A percentile compares a stretch with the other conserved stretches of the same genome.
Evolutionary conservation across 2,113 vertebrate genomes (phyloP).

Genomic region (Dascyllus trimaculatus): DNA sequence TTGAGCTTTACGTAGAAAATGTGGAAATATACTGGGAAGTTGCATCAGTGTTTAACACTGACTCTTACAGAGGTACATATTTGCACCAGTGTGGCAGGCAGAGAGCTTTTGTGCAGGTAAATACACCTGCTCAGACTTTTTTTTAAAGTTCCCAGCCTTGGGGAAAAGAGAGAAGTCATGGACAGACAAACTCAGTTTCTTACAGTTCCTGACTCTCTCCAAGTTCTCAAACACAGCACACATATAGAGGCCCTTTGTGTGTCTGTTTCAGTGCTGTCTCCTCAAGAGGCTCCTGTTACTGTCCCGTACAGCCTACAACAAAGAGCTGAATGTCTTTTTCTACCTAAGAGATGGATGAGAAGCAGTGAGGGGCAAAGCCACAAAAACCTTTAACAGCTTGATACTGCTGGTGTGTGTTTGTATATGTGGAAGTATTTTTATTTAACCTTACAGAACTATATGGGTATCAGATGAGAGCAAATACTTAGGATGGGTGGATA

Average conservation of each 20-base stretch:
- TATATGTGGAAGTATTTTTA: not conserved
- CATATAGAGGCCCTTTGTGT: constrained; percentile 73
- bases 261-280: constrained; percentile 55
- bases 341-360: constrained; percentile 51
- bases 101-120: not conserved
- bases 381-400: not conserved
- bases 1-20: constrained; percentile 39
- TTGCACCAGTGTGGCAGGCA: not conserved
- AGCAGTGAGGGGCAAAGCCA: constrained; percentile 38
- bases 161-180: constrained; percentile 32
- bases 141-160: constrained; percentile 27
- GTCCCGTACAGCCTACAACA: constrained; percentile 57
- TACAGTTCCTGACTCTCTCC: constrained; percentile 23
- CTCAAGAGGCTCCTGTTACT: constrained; percentile 78
- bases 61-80: not conserved
- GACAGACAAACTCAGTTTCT: constrained; percentile 31
- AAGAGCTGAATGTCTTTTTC: constrained; percentile 75
- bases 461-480: no score
- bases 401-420: constrained; percentile 7
- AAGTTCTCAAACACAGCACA: constrained; percentile 48
- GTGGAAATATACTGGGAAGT: constrained; percentile 47
- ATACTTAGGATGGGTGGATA: no score
- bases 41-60: not conserved
- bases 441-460: no score
- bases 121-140: not conserved